Evolutionary conservation across 2,797 vertebrate genomes (phyloP).

Genomic region (Gambusia yucatana): DNA sequence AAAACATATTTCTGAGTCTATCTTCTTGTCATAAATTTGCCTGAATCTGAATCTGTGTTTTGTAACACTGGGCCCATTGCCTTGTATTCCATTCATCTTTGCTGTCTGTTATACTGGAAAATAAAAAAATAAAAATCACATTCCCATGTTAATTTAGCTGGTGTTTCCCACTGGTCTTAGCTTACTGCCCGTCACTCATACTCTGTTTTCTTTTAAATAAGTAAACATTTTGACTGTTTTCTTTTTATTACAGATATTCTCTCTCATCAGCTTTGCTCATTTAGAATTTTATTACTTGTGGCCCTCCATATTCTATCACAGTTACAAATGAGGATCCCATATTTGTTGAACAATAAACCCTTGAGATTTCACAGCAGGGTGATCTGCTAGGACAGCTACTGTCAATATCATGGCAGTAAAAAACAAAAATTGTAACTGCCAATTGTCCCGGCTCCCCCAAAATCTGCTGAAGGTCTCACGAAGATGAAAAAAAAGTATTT

Average conservation of each 20-base stretch:
- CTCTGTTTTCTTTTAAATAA: neutral
- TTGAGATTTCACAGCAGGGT: slow-evolving; percentile 45
- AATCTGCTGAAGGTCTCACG: slow-evolving; percentile 33
- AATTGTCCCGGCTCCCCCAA: slow-evolving; percentile 43
- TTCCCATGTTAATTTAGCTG: neutral
- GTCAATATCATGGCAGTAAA: slow-evolving; percentile 53
- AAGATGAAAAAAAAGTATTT: slow-evolving; percentile 59
- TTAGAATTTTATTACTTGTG: neutral
- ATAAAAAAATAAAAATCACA: neutral
- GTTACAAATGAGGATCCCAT: slow-evolving; percentile 34
- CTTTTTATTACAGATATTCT: neutral
- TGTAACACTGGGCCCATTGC: neutral
- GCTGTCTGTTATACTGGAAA: neutral
- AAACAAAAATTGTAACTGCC: slow-evolving; percentile 44
- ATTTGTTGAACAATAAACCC: slow-evolving; percentile 49
- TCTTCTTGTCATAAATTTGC: neutral
- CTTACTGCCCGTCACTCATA: neutral
- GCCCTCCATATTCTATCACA: neutral
- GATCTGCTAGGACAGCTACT: slow-evolving; percentile 41
- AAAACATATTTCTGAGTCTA: no score
- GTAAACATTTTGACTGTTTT: neutral
- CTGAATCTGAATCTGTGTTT: neutral
- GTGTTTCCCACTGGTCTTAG: neutral
- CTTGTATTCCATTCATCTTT: neutral
- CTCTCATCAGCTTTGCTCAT: neutral